A percentile compares a stretch with the other conserved stretches of the same genome.
These are phyloP conservation scores for Tanaodytes sp. DNA, from an alignment of 2,888 invertebrate species.

Conservation along the genomic window DNA sequence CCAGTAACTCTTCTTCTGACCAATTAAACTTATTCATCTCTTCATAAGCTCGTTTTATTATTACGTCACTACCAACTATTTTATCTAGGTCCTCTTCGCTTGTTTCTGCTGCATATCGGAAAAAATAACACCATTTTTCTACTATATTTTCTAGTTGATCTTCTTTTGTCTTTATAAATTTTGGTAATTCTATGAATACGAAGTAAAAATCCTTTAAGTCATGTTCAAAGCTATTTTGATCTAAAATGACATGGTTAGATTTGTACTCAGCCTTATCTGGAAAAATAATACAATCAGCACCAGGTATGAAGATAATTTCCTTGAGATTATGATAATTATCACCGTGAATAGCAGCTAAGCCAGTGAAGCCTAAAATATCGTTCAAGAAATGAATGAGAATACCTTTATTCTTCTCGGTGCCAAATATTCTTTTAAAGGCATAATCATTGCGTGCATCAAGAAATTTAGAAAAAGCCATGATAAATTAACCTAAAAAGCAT, in stretches of 20 bases:
- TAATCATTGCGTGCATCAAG: constrained; percentile 46
- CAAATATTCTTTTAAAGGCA: constrained; percentile 43
- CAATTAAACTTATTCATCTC: constrained; percentile 42
- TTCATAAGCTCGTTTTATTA: constrained; percentile 47
- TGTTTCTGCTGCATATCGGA: constrained; percentile 59
- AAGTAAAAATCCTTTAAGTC: constrained; percentile 17
- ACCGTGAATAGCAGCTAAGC: constrained; percentile 57
- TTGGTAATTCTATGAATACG: constrained; percentile 11
- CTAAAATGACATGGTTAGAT: constrained; percentile 48
- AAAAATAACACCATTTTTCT: constrained; percentile 58
- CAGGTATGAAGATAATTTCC: constrained; percentile 60
- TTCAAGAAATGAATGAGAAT: constrained; percentile 54
- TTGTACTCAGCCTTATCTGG: constrained; percentile 59
- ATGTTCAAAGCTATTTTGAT: constrained; percentile 41
- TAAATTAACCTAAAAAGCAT: constrained; percentile 11
- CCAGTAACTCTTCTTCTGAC: constrained; percentile 35
- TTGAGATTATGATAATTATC: constrained; percentile 55
- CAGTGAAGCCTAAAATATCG: constrained; percentile 56
- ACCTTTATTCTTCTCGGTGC: constrained; percentile 52
- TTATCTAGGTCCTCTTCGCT: constrained; percentile 54
- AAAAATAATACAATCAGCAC: constrained; percentile 59
- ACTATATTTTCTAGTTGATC: constrained; percentile 47
- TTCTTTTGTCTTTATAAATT: constrained; percentile 14
- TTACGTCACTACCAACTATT: constrained; percentile 47
- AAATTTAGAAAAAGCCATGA: constrained; percentile 52